Conservation (phyloP, 2,113 vertebrate species). For the Regulus satrapa region DNA sequence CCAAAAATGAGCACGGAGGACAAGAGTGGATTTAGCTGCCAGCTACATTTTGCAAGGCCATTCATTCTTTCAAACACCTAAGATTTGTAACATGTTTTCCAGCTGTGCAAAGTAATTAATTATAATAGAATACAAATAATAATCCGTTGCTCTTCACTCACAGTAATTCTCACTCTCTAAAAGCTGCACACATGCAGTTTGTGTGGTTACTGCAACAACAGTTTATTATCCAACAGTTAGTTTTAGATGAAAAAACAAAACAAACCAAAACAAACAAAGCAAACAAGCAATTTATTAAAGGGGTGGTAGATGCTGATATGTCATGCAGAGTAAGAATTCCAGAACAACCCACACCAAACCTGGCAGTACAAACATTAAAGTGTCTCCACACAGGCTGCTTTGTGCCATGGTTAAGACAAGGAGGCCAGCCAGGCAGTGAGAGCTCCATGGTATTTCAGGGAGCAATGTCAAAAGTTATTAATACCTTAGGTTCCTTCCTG, state of each 20-base stretch:
- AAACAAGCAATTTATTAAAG: background rate
- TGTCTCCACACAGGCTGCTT: background rate
- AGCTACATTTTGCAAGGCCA: constrained; percentile 33
- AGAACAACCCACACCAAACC: background rate
- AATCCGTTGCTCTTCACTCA: background rate
- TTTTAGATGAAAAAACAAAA: background rate
- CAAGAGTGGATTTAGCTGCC: constrained; percentile 36
- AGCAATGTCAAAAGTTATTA: background rate
- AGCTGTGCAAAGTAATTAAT: constrained; percentile 53
- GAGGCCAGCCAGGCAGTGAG: background rate
- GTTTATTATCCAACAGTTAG: background rate
- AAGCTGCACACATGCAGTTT: background rate
- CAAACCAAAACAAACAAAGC: background rate
- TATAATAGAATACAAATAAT: constrained; percentile 39
- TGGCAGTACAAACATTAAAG: background rate
- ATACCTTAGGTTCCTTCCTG: background rate
- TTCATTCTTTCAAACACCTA: constrained; percentile 47
- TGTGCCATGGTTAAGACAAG: background rate
- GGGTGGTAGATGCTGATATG: background rate
- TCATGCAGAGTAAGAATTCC: background rate
- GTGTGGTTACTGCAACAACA: background rate
- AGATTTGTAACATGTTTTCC: constrained; percentile 13
- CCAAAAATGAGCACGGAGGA: background rate
- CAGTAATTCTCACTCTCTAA: constrained; percentile 25
- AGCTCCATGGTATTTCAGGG: background rate